Base-by-base conservation (phyloP, 64 coral and sea anemone species). In the Hydrozoanthus tunicans region DNA sequence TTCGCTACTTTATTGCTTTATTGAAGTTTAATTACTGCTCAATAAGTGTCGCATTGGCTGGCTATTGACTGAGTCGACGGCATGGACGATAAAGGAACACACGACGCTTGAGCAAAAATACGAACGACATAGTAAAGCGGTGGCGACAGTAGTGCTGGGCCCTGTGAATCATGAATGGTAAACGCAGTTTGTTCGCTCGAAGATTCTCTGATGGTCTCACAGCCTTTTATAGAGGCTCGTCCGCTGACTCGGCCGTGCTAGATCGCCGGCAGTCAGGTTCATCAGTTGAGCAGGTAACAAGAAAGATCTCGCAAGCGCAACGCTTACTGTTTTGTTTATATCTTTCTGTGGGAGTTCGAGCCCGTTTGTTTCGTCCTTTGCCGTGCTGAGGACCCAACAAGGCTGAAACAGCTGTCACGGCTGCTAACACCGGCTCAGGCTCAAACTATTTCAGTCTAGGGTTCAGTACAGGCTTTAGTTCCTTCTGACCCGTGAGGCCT, bases 141-240 rank as follows among this genome's bases (percentile, higher is more conserved):
- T 27, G 1, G 54, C 51, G 12, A 53, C 25, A 56, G 85, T 62
- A 10, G 54, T 59, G 17, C 72, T 64, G 8, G 13, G 52, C 57
- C 6, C 11, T 64, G 10, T 7, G 9, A 53, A 79, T 0, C 61
- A 90, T 90, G 89, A 20, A 74, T 11, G 60, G 59, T 61, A 90
- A 78, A 90, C 89, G 76, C 7, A 90, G 62, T 7, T 55, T 79
- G 56, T 90, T 90, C 59, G 89, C 89, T 53, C 89, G 89, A 62
- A 90, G 89, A 52, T 67, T 90, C 43, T 90, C 89, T 32, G 89
- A 90, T 67, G 58, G 89, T 12, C 59, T 79, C 3, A 64, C 75
- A 17, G 32, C 54, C 10, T 23, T 67, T n/a, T 62, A 83, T 6
- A 51, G 13, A 51, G 68, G 17, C 17, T 5, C 52, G 10, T 23